Percentiles rank a stretch among this genome's conserved stretches.
These are phyloP conservation scores for Galeopsomyia nigrocyanea DNA, from an alignment of 2,888 invertebrate species.

Conservation along the genomic window DNA sequence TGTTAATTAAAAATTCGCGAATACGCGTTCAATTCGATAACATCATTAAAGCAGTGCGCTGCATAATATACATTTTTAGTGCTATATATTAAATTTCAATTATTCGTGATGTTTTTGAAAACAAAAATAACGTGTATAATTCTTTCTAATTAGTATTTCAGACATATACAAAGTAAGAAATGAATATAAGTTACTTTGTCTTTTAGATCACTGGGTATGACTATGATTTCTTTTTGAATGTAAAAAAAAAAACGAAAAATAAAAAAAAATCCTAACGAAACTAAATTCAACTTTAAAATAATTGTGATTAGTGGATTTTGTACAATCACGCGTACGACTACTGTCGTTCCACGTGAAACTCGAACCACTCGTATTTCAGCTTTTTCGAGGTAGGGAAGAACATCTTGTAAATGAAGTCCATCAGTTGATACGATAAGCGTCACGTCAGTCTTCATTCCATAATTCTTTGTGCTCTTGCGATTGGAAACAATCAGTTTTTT, in stretches of 20 bases:
- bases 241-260: constrained; percentile 2
- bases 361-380: constrained; percentile 24
- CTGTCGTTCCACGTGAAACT: constrained; percentile 9
- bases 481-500: constrained; percentile 14
- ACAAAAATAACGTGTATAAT: constrained; percentile 15
- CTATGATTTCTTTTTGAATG: not conserved
- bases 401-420: constrained; percentile 2
- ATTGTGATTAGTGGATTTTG: not conserved
- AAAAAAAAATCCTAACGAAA: not conserved
- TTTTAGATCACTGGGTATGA: constrained; percentile 2
- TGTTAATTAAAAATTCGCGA: not conserved
- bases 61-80: constrained; percentile 1
- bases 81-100: constrained; percentile 5
- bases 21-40: constrained; percentile 6
- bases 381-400: constrained; percentile 35
- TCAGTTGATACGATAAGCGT: constrained; percentile 20
- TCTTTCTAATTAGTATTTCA: constrained; percentile 1
- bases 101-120: not conserved
- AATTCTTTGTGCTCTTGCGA: constrained; percentile 39
- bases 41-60: constrained; percentile 14
- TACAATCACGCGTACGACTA: constrained; percentile 28
- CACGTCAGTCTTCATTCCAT: constrained; percentile 38
- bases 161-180: constrained; percentile 22
- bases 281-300: no score
- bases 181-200: constrained; percentile 24